Conservation (phyloP, 37 sponge, comb jelly and placozoan genomes). For the Haliclona indistincta region DNA sequence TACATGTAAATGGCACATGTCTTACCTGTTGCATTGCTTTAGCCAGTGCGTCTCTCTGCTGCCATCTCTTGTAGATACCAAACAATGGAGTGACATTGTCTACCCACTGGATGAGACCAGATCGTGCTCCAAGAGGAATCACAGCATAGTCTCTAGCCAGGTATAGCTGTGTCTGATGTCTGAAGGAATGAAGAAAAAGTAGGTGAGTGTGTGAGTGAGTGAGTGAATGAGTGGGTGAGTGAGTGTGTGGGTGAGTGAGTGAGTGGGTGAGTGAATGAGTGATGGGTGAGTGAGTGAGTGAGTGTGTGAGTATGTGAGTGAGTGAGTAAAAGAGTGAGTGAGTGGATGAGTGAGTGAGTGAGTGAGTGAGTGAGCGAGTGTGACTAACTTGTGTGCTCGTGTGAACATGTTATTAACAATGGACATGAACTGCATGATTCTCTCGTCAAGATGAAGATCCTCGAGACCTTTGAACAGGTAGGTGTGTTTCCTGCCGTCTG, state of each 20-base stretch:
- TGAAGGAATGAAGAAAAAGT: slow-evolving; percentile 3
- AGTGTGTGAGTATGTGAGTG: no score
- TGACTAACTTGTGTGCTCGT: slow-evolving; percentile 71
- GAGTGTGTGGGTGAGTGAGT: no score
- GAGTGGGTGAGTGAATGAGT: no score
- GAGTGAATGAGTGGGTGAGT: no score
- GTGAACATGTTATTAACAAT: slow-evolving; percentile 96
- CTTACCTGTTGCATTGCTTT: slow-evolving; percentile 71
- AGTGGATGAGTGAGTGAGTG: no score
- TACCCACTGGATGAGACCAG: slow-evolving; percentile 99
- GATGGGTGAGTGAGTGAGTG: no score
- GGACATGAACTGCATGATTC: slow-evolving; percentile 97
- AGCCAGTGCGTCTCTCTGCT: slow-evolving; percentile 89
- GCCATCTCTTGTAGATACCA: slow-evolving; percentile 98
- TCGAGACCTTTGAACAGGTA: slow-evolving; percentile 98
- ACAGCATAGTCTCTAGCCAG: slow-evolving; percentile 95
- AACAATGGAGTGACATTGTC: slow-evolving; percentile 92
- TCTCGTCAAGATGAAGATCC: slow-evolving; percentile 96
- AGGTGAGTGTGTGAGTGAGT: no score
- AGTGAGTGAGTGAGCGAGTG: no score
- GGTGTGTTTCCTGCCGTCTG: slow-evolving; percentile 94
- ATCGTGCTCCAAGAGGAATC: slow-evolving; percentile 93
- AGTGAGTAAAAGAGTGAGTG: no score
- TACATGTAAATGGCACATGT: no score
- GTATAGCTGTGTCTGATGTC: slow-evolving; percentile 75